Evolutionary conservation across 2,888 invertebrate species (phyloP), one percentile per base, ranked within the genome.

Genomic region (Drosophila aldrichi): DNA sequence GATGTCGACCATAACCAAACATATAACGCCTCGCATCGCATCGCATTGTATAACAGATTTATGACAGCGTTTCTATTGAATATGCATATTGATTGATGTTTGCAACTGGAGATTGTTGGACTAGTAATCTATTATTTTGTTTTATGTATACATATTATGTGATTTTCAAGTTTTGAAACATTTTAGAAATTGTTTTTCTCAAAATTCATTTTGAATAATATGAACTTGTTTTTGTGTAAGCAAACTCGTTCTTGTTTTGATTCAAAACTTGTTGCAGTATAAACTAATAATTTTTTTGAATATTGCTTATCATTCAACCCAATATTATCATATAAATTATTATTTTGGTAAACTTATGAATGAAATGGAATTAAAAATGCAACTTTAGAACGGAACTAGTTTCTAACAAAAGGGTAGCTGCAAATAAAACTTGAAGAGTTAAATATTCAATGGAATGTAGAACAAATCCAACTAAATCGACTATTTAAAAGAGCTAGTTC

Each of bases 71-170:
- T 72, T 70, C 75, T 51, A 55, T 64, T 48, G 25, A 58, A 51
- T 58, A 72, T 62, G 48, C 58, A 65, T 62, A 68, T 62, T 77
- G 69, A 76, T 77, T 69, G 62, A 72, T 77, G 64, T 51, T 55
- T 22, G 8, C 29, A 43, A 2, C 32, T 14, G 9, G 3, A 20
- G 32, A 41, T 62, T 41, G n/a, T 41, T 16, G 38, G 38, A 29
- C 29, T 32, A 22, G 12, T 34, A 14, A 51, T 34, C 20, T 18
- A 32, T 48, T 48, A 2, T 48, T n/a, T 22, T 41, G 18, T 41
- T 41, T 41, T 14, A 41, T 43, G 0, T 22, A 16, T 22, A 29
- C n/a, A 22, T 46, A 46, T 48, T 48, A 48, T 29, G 25, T 7
- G 29, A 29, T 10, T 48, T 25, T n/a, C 1, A 9, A 48, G 25